These are phyloP conservation scores for Cariama cristata DNA, from an alignment of 2,113 vertebrate genomes.

Conservation along the genomic window DNA sequence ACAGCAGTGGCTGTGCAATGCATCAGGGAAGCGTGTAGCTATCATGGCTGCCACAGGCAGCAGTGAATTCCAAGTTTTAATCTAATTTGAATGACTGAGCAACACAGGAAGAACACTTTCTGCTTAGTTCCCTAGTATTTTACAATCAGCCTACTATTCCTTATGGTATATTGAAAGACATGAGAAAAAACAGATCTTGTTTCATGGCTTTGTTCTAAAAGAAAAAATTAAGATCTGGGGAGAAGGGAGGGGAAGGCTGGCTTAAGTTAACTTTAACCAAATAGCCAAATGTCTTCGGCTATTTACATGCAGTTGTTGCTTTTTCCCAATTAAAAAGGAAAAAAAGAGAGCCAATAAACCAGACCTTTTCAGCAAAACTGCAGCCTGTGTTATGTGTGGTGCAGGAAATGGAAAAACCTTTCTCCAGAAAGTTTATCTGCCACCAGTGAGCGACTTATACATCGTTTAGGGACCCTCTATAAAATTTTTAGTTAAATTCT, in stretches of 20 bases:
- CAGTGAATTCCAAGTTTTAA: not conserved
- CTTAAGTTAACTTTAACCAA: not conserved
- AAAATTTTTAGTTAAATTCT: not conserved
- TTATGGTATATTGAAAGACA: not conserved
- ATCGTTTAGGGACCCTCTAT: not conserved
- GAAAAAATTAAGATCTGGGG: not conserved
- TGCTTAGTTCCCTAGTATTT: not conserved
- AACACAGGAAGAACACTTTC: not conserved
- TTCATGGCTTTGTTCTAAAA: not conserved
- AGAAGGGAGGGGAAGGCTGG: not conserved
- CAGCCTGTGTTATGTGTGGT: not conserved
- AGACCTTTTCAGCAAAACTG: not conserved
- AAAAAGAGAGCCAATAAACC: not conserved
- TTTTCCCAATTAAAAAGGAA: not conserved
- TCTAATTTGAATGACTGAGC: not conserved
- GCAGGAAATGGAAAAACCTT: not conserved
- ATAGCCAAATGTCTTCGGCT: not conserved
- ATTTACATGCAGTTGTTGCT: not conserved
- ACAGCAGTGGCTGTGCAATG: not conserved
- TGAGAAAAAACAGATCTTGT: not conserved
- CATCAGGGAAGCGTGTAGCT: not conserved
- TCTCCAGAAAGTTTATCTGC: not conserved
- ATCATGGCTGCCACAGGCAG: not conserved
- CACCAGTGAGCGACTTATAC: not conserved
- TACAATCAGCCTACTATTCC: not conserved